phyloP scores from a whole-genome alignment of 2,888 invertebrate genomes.

The Dermolepida albohirtum region DNA sequence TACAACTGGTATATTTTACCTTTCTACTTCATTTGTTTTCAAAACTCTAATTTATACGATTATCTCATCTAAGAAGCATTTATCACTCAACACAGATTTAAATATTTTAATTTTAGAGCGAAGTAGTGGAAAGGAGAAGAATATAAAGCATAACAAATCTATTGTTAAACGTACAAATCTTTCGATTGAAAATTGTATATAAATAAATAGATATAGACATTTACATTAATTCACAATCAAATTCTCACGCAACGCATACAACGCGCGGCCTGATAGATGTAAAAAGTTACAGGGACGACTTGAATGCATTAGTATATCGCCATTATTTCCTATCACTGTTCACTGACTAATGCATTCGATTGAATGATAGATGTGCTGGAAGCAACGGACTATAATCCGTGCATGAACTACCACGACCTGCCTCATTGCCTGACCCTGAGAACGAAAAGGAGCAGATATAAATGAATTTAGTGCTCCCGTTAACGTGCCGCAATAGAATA shows the following conservation, averaged over 20 bases:
- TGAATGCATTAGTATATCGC: conserved; percentile 17
- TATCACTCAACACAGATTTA: no score
- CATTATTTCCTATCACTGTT: conserved; percentile 21
- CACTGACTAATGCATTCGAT: conserved; percentile 29
- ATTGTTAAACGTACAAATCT: no score
- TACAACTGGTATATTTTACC: no score
- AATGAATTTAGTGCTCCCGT: conserved; percentile 9
- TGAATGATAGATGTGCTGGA: conserved; percentile 11
- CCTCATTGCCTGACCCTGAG: conserved; percentile 22
- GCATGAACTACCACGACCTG: conserved; percentile 29
- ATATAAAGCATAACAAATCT: no score
- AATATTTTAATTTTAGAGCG: no score
- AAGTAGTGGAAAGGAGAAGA: no score
- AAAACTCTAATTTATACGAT: no score
- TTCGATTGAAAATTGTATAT: no score
- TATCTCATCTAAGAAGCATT: no score
- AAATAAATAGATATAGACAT: no score
- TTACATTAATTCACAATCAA: neutral
- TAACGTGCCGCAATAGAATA: neutral
- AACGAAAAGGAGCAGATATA: neutral
- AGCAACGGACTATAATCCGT: conserved; percentile 15
- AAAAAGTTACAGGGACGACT: conserved; percentile 2
- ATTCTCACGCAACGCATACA: neutral
- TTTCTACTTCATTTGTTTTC: no score
- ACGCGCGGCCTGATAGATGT: conserved; percentile 1